Evolutionary conservation across 92 coral and sea anemone species (phyloP).

Genomic region (Blastomussa wellsi): DNA sequence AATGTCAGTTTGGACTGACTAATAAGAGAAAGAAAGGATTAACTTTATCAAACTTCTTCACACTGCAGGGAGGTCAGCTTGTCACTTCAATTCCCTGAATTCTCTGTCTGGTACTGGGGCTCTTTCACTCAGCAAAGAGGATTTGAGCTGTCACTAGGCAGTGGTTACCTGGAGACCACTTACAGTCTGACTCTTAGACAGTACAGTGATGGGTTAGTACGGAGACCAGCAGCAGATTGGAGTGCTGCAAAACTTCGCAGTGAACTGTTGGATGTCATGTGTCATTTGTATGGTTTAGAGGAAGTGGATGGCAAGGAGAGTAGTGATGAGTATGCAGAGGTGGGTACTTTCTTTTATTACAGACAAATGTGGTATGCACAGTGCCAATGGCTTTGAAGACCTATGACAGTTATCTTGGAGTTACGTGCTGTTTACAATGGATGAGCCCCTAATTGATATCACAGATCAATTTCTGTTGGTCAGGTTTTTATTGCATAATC

Average conservation of each 20-base stretch:
- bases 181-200: conserved; percentile 78
- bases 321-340: conserved; percentile 65
- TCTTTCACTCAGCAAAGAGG: conserved; percentile 95
- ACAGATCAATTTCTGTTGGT: too few relatives aligned
- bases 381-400: too few relatives aligned
- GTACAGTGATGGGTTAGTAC: conserved; percentile 77
- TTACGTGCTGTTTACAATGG: too few relatives aligned
- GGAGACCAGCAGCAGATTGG: conserved; percentile 96
- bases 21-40: not conserved
- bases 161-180: conserved; percentile 75
- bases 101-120: conserved; percentile 94
- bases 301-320: conserved; percentile 77
- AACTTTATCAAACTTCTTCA: not conserved
- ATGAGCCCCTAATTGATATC: too few relatives aligned
- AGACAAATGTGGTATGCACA: too few relatives aligned
- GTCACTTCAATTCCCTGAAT: conserved; percentile 85
- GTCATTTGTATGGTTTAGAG: conserved; percentile 96
- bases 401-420: too few relatives aligned
- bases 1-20: not conserved
- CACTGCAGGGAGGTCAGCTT: conserved; percentile 76
- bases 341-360: too few relatives aligned
- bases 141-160: conserved; percentile 80
- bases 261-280: conserved; percentile 84
- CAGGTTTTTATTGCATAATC: too few relatives aligned
- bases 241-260: conserved; percentile 85